These are phyloP conservation scores for Pimpla rufipes DNA, from an alignment of 2,888 invertebrate species.

Conservation along the genomic window DNA sequence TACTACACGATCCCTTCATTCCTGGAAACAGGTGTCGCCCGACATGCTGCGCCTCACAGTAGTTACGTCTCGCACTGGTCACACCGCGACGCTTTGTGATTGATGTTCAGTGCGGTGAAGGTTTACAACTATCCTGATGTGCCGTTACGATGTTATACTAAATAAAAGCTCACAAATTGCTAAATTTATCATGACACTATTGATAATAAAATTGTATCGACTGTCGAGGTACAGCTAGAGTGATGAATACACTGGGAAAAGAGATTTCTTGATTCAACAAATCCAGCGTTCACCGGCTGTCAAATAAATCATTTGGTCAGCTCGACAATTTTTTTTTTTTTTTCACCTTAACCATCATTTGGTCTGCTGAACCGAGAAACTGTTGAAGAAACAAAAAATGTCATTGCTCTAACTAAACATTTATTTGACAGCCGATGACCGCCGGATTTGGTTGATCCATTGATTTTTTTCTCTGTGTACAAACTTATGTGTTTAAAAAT, in stretches of 20 bases:
- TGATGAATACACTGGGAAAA: too few relatives aligned
- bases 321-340: too few relatives aligned
- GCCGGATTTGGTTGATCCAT: too few relatives aligned
- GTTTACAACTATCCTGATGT: not conserved
- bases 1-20: not conserved
- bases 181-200: not conserved
- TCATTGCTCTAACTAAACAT: too few relatives aligned
- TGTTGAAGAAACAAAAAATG: too few relatives aligned
- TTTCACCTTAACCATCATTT: too few relatives aligned
- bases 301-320: too few relatives aligned
- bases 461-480: too few relatives aligned
- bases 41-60: not conserved
- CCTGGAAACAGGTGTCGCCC: not conserved
- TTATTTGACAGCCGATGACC: too few relatives aligned
- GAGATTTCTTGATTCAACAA: too few relatives aligned
- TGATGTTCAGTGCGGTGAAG: not conserved
- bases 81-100: not conserved
- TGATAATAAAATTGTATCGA: not conserved
- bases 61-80: conserved; percentile 1
- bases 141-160: not conserved
- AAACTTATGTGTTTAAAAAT: not conserved
- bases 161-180: not conserved
- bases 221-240: not conserved
- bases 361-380: too few relatives aligned
- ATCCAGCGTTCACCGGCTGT: too few relatives aligned